Evolutionary conservation across 2,113 vertebrate species (phyloP).

Genomic region (Eudyptes chrysolophus): DNA sequence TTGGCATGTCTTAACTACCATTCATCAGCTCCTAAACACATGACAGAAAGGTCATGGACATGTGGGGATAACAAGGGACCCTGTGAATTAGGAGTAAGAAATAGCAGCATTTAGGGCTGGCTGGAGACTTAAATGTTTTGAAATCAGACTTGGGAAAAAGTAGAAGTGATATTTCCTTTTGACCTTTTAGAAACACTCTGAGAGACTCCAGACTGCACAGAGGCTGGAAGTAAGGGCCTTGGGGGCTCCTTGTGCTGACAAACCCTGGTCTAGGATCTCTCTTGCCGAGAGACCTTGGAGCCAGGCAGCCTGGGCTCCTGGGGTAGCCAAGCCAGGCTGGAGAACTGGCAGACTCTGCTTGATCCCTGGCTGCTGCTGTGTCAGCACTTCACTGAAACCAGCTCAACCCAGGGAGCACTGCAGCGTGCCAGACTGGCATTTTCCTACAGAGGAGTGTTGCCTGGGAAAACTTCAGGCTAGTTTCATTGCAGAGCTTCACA

Average conservation of each 20-base stretch:
- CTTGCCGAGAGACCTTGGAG: background rate
- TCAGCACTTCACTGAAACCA: background rate
- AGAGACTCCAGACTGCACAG: background rate
- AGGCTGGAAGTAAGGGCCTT: background rate
- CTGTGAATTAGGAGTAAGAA: background rate
- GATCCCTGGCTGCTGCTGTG: background rate
- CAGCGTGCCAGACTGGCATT: background rate
- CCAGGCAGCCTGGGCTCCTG: background rate
- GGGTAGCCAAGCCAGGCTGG: background rate
- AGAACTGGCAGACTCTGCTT: background rate
- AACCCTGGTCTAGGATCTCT: background rate
- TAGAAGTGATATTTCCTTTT: constrained; percentile 25
- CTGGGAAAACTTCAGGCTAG: background rate
- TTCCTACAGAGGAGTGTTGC: rapidly evolving
- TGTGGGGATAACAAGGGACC: constrained; percentile 12
- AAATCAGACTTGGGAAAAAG: background rate
- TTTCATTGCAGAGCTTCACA: background rate
- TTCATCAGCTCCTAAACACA: constrained; percentile 1
- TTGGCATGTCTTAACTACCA: constrained; percentile 1
- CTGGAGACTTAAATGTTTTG: background rate
- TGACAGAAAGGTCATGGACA: background rate
- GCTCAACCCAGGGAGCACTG: background rate
- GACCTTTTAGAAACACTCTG: constrained; percentile 31
- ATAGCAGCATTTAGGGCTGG: background rate
- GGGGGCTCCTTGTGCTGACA: background rate